Percentiles rank a stretch among this genome's conserved stretches.
Evolutionary conservation across 1,140 invertebrate genomes (phyloP).

Genomic region (Sipha flava): DNA sequence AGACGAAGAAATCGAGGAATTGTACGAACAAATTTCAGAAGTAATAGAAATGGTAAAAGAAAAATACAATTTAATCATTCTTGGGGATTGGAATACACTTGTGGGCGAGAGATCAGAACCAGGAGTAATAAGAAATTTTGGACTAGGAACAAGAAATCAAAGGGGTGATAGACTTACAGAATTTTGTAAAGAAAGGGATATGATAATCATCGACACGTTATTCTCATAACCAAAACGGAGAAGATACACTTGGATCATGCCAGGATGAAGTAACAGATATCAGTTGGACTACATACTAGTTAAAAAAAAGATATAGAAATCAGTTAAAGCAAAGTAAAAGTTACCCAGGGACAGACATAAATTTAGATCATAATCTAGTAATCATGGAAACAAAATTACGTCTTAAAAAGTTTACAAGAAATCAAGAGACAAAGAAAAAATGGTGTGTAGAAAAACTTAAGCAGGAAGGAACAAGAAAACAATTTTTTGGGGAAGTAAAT

Average conservation of each 20-base stretch:
- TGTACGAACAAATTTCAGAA: not conserved
- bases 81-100: conserved; percentile 32
- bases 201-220: conserved; percentile 7
- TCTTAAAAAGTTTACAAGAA: not conserved
- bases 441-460: not conserved
- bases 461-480: not conserved
- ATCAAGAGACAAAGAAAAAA: conserved; percentile 30
- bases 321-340: conserved; percentile 2
- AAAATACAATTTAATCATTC: not conserved
- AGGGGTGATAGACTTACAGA: conserved; percentile 13
- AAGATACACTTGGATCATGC: too few relatives aligned
- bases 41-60: not conserved
- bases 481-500: conserved; percentile 30
- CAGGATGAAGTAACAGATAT: too few relatives aligned
- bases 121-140: conserved; percentile 6
- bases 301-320: conserved; percentile 25
- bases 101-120: conserved; percentile 7
- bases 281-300: not conserved
- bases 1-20: conserved; percentile 20
- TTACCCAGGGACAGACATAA: conserved; percentile 6
- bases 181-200: conserved; percentile 19
- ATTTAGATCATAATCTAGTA: conserved; percentile 10
- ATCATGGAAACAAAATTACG: not conserved
- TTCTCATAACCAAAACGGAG: not conserved
- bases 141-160: conserved; percentile 28